Conservation (phyloP, 2,797 vertebrate genomes). For the Pachyuromys duprasi region DNA sequence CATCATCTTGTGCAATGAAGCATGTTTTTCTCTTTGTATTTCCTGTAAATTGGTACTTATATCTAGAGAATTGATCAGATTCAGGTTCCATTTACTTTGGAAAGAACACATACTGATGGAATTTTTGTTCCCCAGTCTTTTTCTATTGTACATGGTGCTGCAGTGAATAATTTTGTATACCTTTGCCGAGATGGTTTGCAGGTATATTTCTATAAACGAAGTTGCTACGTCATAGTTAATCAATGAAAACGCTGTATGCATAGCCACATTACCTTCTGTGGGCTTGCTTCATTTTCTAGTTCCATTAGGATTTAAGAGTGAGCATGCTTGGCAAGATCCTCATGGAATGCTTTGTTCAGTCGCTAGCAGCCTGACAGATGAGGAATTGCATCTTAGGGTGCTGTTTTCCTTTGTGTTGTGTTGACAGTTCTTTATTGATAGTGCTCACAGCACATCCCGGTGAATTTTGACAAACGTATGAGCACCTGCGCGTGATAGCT, state of each 20-base stretch:
- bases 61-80: conserved; percentile 39
- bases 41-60: conserved; percentile 49
- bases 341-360: conserved; percentile 23
- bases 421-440: conserved; percentile 35
- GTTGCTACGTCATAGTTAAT: conserved; percentile 10
- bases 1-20: conserved; percentile 22
- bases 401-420: conserved; percentile 20
- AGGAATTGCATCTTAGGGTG: conserved; percentile 36
- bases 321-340: neutral
- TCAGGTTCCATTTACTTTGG: conserved; percentile 47
- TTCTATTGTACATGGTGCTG: conserved; percentile 19
- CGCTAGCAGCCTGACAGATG: conserved; percentile 11
- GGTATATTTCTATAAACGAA: conserved; percentile 41
- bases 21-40: conserved; percentile 58
- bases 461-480: conserved; percentile 43
- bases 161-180: conserved; percentile 8
- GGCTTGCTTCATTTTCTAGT: conserved; percentile 22
- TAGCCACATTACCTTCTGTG: neutral
- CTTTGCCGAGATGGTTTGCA: conserved; percentile 36
- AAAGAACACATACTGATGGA: conserved; percentile 34
- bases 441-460: neutral
- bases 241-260: neutral
- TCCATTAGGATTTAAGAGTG: neutral
- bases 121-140: conserved; percentile 34
- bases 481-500: neutral